Evolutionary conservation across 2,888 invertebrate species (phyloP).

Genomic region (Salticus scenicus): DNA sequence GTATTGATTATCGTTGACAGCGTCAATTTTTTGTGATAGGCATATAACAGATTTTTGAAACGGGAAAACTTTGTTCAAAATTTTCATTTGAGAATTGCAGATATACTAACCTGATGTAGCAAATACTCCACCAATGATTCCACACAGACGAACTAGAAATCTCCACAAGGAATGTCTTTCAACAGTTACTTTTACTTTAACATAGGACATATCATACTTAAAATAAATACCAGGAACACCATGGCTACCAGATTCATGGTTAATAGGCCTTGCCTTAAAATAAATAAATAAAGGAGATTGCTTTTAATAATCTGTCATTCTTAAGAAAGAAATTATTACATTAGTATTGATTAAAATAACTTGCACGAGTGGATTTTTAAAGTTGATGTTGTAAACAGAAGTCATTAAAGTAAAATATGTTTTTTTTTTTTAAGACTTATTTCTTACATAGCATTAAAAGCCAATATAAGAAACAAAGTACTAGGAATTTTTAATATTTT

Average conservation of each 20-base stretch:
- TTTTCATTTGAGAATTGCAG: no score
- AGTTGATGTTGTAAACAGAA: not conserved
- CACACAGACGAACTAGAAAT: conserved; percentile 90
- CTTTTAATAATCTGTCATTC: no score
- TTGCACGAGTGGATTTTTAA: not conserved
- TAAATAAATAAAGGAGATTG: not conserved
- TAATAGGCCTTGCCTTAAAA: conserved; percentile 84
- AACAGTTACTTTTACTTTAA: conserved; percentile 87
- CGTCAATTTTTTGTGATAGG: no score
- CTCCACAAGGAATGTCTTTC: conserved; percentile 82
- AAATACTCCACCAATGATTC: conserved; percentile 94
- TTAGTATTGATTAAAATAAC: no score
- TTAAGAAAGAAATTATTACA: no score
- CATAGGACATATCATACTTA: conserved; percentile 94
- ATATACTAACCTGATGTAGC: conserved; percentile 83
- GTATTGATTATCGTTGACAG: no score
- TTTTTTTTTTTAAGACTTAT: no score
- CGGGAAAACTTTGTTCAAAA: no score
- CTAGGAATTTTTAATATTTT: no score
- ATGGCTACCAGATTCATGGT: conserved; percentile 85
- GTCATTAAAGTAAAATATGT: not conserved
- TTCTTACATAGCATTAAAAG: no score
- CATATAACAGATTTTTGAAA: no score
- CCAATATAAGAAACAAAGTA: no score
- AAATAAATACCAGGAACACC: conserved; percentile 96